These are phyloP conservation scores for Ptiloglossa arizonensis DNA, from an alignment of 1,140 invertebrate genomes.

Conservation along the genomic window DNA sequence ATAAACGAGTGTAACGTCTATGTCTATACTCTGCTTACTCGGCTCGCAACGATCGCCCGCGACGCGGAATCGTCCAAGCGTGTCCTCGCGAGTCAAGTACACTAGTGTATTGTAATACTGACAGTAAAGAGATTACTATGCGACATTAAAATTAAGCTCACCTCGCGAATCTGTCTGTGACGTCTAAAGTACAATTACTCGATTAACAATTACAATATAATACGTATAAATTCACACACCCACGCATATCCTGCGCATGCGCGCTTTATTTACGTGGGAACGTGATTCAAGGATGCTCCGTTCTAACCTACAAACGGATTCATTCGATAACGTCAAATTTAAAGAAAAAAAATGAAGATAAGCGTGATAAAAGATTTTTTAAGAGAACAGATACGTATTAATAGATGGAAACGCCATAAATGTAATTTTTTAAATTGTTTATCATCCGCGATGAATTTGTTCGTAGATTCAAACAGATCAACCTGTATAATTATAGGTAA, in stretches of 20 bases:
- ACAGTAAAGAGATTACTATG: constrained; percentile 79
- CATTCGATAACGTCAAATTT: too few species aligned
- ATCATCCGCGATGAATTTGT: too few species aligned
- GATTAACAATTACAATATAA: constrained; percentile 9
- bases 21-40: constrained; percentile 69
- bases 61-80: constrained; percentile 43
- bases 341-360: background rate
- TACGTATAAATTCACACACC: background rate
- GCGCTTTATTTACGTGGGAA: background rate
- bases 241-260: background rate
- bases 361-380: too few species aligned
- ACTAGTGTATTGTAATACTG: constrained; percentile 80
- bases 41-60: constrained; percentile 57
- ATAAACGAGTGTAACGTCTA: constrained; percentile 54
- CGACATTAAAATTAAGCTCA: constrained; percentile 66
- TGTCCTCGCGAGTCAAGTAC: constrained; percentile 73
- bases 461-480: constrained; percentile 1
- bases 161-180: constrained; percentile 18
- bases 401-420: too few species aligned
- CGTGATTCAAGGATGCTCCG: background rate
- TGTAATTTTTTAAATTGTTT: too few species aligned
- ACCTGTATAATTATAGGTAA: constrained; percentile 36
- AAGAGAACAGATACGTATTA: too few species aligned
- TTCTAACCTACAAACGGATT: background rate
- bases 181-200: constrained; percentile 22